phyloP scores from a whole-genome alignment of 35 echinoderm and acorn worm genomes.

The Hemicentrotus pulcherrimus region DNA sequence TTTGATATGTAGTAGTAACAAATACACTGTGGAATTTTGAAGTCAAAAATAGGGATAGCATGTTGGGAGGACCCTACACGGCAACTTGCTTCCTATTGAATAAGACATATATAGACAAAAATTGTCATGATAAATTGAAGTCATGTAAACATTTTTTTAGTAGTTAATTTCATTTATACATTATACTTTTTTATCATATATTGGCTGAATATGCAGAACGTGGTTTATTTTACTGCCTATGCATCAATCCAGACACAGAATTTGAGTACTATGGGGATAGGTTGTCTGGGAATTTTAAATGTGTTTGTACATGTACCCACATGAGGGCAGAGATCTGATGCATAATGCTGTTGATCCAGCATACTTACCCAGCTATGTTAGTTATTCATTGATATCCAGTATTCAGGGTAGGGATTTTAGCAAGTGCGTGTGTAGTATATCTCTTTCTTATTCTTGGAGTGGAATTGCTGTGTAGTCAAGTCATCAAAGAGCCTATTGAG shows the following conservation, averaged over 20 bases:
- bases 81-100: not conserved
- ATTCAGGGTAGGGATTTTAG: not conserved
- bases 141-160: not conserved
- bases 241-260: not conserved
- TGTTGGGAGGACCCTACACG: not conserved
- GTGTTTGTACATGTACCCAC: not conserved
- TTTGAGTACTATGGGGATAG: not conserved
- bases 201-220: not conserved
- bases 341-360: not conserved
- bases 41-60: not conserved
- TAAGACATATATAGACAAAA: not conserved
- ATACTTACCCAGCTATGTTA: not conserved
- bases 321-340: not conserved
- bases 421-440: not conserved
- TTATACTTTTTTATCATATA: not conserved
- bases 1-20: not conserved
- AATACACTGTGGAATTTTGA: not conserved
- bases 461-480: not conserved
- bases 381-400: not conserved
- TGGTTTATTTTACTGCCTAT: not conserved
- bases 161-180: not conserved
- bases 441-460: not conserved
- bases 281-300: not conserved
- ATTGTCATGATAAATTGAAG: not conserved
- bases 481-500: slow-evolving; percentile 8